phyloP scores from a whole-genome alignment of 2,888 invertebrate species.

The Caenorhabditis angaria region DNA sequence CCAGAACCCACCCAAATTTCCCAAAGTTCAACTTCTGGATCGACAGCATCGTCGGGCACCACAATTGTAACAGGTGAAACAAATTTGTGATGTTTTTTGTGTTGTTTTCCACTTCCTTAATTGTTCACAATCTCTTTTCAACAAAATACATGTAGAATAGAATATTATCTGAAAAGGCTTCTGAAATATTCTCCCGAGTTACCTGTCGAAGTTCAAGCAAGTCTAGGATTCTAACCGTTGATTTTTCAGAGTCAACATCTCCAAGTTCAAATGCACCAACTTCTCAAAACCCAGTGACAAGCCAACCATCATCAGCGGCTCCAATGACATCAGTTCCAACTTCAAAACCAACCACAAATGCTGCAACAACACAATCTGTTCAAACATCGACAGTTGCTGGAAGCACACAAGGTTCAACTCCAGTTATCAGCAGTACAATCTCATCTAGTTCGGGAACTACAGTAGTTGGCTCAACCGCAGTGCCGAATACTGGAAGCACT shows the following conservation, averaged over 20 bases:
- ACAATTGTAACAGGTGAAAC: background rate
- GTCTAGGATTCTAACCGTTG: too few species aligned
- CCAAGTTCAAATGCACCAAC: background rate
- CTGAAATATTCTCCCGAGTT: too few species aligned
- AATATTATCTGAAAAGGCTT: too few species aligned
- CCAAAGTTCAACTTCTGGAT: background rate
- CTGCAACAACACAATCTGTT: background rate
- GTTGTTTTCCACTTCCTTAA: too few species aligned
- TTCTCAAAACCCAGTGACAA: background rate
- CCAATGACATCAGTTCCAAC: background rate
- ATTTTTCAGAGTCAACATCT: too few species aligned
- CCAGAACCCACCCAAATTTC: background rate
- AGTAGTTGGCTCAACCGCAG: background rate
- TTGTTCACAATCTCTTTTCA: too few species aligned
- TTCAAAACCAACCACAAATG: background rate
- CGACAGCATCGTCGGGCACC: background rate
- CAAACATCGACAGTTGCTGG: background rate
- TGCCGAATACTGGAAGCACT: too few species aligned
- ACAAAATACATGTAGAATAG: too few species aligned
- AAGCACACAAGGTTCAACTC: background rate
- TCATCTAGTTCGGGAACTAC: background rate
- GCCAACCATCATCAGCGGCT: background rate
- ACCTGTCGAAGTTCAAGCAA: too few species aligned
- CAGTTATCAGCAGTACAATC: background rate
- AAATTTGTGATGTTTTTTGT: too few species aligned